A percentile compares a stretch with the other conserved stretches of the same genome.
phyloP scores from a whole-genome alignment of 1,140 invertebrate species.

The Micrasema longulum region DNA sequence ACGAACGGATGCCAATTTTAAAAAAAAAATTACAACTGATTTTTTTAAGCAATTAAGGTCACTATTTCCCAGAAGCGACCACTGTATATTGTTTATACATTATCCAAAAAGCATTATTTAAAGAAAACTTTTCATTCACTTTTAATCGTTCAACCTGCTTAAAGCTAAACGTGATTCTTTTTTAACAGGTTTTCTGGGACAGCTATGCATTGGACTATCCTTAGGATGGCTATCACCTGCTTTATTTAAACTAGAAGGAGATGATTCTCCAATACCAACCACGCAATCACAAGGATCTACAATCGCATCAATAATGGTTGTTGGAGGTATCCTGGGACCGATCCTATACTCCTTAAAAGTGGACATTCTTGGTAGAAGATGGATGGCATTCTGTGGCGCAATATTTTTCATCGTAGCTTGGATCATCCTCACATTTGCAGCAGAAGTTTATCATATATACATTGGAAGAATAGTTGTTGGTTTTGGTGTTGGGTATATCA shows the following conservation, averaged over 20 bases:
- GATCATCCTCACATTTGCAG: background rate
- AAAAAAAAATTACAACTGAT: too few relatives aligned
- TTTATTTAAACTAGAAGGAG: slow-evolving; percentile 63
- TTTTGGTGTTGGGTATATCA: background rate
- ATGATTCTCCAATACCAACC: slow-evolving; percentile 65
- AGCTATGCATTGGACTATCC: slow-evolving; percentile 11
- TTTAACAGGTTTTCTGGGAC: slow-evolving; percentile 14
- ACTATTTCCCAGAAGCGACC: too few relatives aligned
- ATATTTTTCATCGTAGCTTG: slow-evolving; percentile 7
- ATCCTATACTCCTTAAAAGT: slow-evolving; percentile 63
- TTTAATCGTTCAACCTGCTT: too few relatives aligned
- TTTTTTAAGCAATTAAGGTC: too few relatives aligned
- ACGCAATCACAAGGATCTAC: slow-evolving; percentile 71
- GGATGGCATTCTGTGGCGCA: slow-evolving; percentile 22
- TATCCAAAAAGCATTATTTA: too few relatives aligned
- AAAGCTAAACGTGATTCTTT: background rate
- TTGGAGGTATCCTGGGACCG: slow-evolving; percentile 56
- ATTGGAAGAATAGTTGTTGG: slow-evolving; percentile 1
- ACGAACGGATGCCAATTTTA: too few relatives aligned
- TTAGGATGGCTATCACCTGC: slow-evolving; percentile 73
- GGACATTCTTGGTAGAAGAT: slow-evolving; percentile 72
- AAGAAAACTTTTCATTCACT: too few relatives aligned
- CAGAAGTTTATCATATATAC: too few relatives aligned
- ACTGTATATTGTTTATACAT: too few relatives aligned
- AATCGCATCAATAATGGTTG: slow-evolving; percentile 70